Conservation (phyloP, 2,888 invertebrate species). For the Andrena praecox region DNA sequence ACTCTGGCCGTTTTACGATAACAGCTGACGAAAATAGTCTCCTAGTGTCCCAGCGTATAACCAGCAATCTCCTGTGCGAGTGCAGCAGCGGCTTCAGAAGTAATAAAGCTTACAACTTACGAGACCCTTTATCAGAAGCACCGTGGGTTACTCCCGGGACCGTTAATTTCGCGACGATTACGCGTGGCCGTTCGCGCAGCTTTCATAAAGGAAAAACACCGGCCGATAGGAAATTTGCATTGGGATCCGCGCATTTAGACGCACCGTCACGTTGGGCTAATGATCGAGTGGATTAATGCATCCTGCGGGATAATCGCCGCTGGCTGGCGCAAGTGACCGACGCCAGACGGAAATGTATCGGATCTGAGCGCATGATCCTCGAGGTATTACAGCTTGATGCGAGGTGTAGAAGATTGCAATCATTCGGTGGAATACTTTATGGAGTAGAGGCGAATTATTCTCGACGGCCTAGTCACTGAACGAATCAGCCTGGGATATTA, state of each 20-base stretch:
- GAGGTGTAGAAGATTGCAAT: neutral
- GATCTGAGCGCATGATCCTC: neutral
- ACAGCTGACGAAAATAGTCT: slow-evolving; percentile 26
- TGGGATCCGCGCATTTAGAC: slow-evolving; percentile 7
- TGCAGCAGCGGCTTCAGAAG: neutral
- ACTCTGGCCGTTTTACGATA: slow-evolving; percentile 10
- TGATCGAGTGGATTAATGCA: slow-evolving; percentile 22
- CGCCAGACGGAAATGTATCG: slow-evolving; percentile 15
- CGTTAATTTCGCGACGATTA: slow-evolving; percentile 18
- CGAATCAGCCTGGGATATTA: no score
- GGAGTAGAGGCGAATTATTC: neutral
- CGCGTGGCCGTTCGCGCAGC: neutral
- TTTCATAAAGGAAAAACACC: slow-evolving; percentile 4
- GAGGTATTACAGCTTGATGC: slow-evolving; percentile 11
- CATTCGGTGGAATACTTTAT: slow-evolving; percentile 1
- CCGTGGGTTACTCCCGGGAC: neutral
- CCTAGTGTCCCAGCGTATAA: neutral
- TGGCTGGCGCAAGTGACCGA: neutral
- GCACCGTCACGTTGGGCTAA: neutral
- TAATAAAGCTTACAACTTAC: slow-evolving; percentile 21
- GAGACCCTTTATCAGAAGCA: slow-evolving; percentile 17
- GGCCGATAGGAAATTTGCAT: slow-evolving; percentile 21
- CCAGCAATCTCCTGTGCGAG: slow-evolving; percentile 3
- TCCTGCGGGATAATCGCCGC: slow-evolving; percentile 7
- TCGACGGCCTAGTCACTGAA: neutral